phyloP scores from a whole-genome alignment of 2,797 vertebrate species.

The Peromyscus aztecus region DNA sequence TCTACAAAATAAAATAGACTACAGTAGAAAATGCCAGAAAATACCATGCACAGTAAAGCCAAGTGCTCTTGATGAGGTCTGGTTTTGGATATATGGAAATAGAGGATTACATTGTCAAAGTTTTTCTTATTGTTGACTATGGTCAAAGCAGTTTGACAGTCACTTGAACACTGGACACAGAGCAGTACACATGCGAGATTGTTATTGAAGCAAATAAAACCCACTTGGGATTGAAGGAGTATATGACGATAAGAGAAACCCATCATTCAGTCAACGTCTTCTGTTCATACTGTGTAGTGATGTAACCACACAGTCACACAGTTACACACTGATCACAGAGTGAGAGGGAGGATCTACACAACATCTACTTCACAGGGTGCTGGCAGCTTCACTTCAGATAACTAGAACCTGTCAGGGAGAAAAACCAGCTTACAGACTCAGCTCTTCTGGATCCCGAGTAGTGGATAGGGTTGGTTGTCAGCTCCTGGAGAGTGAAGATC shows the following conservation, averaged over 20 bases:
- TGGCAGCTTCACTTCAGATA: background rate
- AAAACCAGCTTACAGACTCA: background rate
- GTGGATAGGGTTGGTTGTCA: background rate
- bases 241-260: background rate
- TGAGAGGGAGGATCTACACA: background rate
- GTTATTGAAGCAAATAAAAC: slow-evolving; percentile 48
- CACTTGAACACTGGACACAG: background rate
- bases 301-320: background rate
- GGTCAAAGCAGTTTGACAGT: slow-evolving; percentile 46
- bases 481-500: background rate
- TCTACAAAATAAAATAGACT: slow-evolving; percentile 36
- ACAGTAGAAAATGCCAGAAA: slow-evolving; percentile 42
- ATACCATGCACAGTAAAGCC: background rate
- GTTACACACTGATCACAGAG: background rate
- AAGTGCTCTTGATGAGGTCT: background rate
- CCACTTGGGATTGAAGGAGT: background rate
- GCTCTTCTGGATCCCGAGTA: background rate
- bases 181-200: background rate
- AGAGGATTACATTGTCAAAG: background rate
- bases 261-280: background rate
- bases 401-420: background rate
- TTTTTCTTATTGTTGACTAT: slow-evolving; percentile 7
- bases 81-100: background rate
- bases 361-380: background rate
- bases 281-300: background rate